Evolutionary conservation across 2,113 vertebrate species (phyloP).

Genomic region (Empidonax alnorum): DNA sequence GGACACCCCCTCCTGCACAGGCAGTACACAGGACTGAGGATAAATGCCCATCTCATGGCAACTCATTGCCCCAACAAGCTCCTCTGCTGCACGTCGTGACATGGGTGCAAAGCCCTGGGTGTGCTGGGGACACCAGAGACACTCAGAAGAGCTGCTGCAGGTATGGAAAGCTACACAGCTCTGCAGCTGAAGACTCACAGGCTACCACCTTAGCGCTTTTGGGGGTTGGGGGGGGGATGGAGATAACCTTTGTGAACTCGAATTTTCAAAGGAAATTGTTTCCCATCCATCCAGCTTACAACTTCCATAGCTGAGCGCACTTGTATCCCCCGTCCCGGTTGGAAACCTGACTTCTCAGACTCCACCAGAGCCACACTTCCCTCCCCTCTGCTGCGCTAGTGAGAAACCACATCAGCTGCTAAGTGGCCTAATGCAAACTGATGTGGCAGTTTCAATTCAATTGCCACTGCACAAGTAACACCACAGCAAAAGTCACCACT

Average conservation of each 20-base stretch:
- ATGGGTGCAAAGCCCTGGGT: rapidly evolving
- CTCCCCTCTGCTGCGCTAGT: neutral
- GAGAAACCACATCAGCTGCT: slow-evolving; percentile 23
- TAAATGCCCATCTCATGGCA: rapidly evolving
- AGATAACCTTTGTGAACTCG: neutral
- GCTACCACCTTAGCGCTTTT: neutral
- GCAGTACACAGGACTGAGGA: rapidly evolving
- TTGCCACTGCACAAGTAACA: slow-evolving; percentile 2
- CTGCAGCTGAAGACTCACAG: neutral
- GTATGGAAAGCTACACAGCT: neutral
- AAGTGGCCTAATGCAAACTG: slow-evolving; percentile 29
- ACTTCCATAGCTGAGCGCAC: neutral
- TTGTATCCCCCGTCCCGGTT: neutral
- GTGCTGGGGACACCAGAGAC: rapidly evolving
- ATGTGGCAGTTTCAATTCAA: slow-evolving; percentile 47
- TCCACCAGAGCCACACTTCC: neutral
- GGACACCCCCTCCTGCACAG: neutral
- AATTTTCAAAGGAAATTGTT: neutral
- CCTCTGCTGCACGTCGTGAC: rapidly evolving
- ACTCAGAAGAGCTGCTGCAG: neutral
- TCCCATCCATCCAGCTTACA: neutral
- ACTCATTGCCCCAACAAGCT: neutral
- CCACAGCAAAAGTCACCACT: neutral
- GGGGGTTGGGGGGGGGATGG: rapidly evolving
- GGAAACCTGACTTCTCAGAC: neutral